Percentiles rank a stretch among this genome's conserved stretches.
Conservation (phyloP, 2,797 vertebrate species). For the Danio aesculapii region DNA sequence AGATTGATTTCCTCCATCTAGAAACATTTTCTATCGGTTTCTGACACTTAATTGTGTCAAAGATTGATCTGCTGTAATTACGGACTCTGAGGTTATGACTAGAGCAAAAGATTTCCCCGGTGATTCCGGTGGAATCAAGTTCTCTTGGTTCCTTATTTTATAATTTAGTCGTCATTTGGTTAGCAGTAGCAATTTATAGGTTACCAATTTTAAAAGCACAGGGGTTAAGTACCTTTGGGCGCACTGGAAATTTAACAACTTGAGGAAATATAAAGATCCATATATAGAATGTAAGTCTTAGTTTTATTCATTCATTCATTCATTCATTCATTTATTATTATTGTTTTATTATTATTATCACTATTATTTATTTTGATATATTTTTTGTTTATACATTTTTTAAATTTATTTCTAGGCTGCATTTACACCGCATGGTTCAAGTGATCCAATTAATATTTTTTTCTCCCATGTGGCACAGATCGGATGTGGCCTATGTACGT, state of each 20-base stretch:
- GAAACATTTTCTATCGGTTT: constrained; percentile 39
- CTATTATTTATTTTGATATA: too few relatives aligned
- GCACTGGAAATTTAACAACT: neutral
- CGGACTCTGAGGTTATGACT: constrained; percentile 47
- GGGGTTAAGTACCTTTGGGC: neutral
- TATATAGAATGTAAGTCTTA: neutral
- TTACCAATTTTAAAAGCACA: neutral
- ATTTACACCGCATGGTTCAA: too few relatives aligned
- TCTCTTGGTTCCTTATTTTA: neutral
- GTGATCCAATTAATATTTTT: too few relatives aligned
- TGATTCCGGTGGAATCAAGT: constrained; percentile 27
- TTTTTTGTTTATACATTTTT: too few relatives aligned
- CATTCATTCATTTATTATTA: too few relatives aligned
- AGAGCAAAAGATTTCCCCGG: constrained; percentile 30
- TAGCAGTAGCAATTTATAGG: neutral
- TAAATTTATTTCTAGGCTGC: too few relatives aligned
- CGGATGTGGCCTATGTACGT: too few relatives aligned
- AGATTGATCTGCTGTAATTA: constrained; percentile 58
- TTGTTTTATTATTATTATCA: too few relatives aligned
- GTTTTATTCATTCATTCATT: too few relatives aligned
- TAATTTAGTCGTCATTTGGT: neutral
- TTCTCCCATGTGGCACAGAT: too few relatives aligned
- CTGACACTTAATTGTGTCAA: constrained; percentile 57
- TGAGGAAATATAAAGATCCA: neutral
- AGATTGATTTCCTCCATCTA: constrained; percentile 46